phyloP scores from a whole-genome alignment of 2,888 invertebrate genomes.

The Tribolium freemani region DNA sequence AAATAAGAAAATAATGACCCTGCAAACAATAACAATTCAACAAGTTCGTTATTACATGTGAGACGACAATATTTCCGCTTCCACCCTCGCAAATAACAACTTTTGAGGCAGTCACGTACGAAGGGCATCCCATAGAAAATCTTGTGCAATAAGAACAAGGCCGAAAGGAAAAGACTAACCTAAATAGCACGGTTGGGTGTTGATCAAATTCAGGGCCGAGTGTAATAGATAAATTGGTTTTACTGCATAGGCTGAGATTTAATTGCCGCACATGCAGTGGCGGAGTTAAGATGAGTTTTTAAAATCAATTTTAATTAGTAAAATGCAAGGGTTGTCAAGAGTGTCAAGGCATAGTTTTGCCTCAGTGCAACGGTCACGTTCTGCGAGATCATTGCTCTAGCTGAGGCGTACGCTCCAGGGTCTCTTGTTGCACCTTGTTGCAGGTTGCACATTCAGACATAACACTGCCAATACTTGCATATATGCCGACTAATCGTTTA shows the following conservation, averaged over 20 bases:
- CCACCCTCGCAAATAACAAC: not conserved
- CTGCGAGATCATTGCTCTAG: constrained; percentile 49
- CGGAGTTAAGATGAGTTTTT: no score
- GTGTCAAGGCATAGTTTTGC: not conserved
- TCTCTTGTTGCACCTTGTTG: constrained; percentile 38
- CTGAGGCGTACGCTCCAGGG: constrained; percentile 45
- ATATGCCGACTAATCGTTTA: constrained; percentile 14
- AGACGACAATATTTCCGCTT: constrained; percentile 5
- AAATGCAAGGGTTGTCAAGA: not conserved
- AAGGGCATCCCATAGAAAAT: not conserved
- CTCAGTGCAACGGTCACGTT: constrained; percentile 47
- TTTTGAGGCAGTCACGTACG: not conserved
- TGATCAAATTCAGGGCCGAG: not conserved
- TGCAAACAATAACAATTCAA: constrained; percentile 32
- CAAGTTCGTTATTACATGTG: constrained; percentile 15
- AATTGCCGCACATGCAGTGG: not conserved
- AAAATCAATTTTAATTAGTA: no score
- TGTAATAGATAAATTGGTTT: not conserved
- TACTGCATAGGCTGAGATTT: not conserved
- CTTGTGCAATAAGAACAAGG: not conserved
- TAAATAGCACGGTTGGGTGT: not conserved
- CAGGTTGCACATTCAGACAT: constrained; percentile 13
- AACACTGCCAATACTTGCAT: constrained; percentile 10
- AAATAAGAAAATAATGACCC: not conserved
- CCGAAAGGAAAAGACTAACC: not conserved